These are phyloP conservation scores for Tarsius wallacei DNA, from an alignment of 2,797 vertebrate species.

Conservation along the genomic window DNA sequence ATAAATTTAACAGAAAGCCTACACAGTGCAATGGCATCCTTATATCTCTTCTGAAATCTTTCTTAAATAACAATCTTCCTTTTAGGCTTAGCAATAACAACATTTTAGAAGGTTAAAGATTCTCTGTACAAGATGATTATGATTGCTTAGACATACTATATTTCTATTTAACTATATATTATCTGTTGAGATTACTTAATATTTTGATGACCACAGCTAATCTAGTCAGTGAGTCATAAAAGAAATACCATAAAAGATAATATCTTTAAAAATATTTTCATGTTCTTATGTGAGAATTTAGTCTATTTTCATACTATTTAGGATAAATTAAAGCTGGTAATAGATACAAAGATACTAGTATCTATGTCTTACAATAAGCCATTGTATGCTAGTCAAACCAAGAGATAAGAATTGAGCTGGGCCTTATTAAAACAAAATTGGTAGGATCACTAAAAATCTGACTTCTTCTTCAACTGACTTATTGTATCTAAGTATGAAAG, in stretches of 20 bases:
- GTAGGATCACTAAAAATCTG: slow-evolving; percentile 15
- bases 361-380: slow-evolving; percentile 65
- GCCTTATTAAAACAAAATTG: slow-evolving; percentile 46
- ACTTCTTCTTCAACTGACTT: slow-evolving; percentile 45
- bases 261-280: slow-evolving; percentile 75
- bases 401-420: slow-evolving; percentile 64
- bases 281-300: slow-evolving; percentile 57
- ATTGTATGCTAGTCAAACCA: slow-evolving; percentile 60
- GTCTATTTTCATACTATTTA: slow-evolving; percentile 60
- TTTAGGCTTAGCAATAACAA: slow-evolving; percentile 58
- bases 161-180: slow-evolving; percentile 62
- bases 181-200: slow-evolving; percentile 58
- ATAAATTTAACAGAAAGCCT: slow-evolving; percentile 61
- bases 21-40: neutral
- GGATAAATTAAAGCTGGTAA: slow-evolving; percentile 76
- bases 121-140: neutral
- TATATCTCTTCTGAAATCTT: slow-evolving; percentile 12
- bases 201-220: slow-evolving; percentile 55
- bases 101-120: slow-evolving; percentile 61
- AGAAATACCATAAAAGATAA: slow-evolving; percentile 66
- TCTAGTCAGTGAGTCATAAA: slow-evolving; percentile 48
- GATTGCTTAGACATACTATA: slow-evolving; percentile 2
- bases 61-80: slow-evolving; percentile 35
- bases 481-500: slow-evolving; percentile 34
- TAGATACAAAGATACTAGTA: slow-evolving; percentile 60